Conservation (phyloP, 2,888 invertebrate genomes). For the Pyrgus malvae region DNA sequence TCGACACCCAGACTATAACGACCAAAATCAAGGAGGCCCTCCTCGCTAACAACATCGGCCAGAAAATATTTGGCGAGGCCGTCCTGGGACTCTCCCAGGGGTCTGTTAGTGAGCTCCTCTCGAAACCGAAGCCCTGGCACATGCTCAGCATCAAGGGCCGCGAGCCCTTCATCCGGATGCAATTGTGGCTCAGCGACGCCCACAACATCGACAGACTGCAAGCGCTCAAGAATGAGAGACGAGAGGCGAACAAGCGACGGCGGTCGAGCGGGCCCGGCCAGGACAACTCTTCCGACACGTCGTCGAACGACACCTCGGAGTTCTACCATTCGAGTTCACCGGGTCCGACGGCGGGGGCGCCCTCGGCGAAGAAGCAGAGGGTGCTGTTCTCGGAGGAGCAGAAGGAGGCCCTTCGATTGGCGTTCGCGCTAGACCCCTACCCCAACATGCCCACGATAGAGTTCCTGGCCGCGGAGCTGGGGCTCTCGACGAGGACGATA, state of each 20-base stretch:
- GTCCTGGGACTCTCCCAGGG: slow-evolving; percentile 98
- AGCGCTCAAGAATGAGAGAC: slow-evolving; percentile 93
- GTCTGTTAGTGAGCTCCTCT: slow-evolving; percentile 97
- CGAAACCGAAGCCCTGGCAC: slow-evolving; percentile 99
- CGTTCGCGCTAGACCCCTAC: slow-evolving; percentile 98
- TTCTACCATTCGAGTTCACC: slow-evolving; percentile 93
- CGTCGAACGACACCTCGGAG: slow-evolving; percentile 93
- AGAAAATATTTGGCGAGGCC: slow-evolving; percentile 99
- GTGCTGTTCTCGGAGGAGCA: slow-evolving; percentile 99
- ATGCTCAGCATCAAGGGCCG: slow-evolving; percentile 99
- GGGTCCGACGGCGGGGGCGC: slow-evolving; percentile 87
- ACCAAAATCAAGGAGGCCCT: slow-evolving; percentile 98
- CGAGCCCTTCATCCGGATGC: slow-evolving; percentile 98
- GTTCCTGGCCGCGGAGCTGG: slow-evolving; percentile 94
- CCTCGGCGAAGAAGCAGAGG: slow-evolving; percentile 96
- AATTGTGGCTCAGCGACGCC: slow-evolving; percentile 97
- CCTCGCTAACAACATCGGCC: slow-evolving; percentile 97
- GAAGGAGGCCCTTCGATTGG: slow-evolving; percentile 96
- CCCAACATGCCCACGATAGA: slow-evolving; percentile 98
- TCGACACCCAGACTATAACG: slow-evolving; percentile 97
- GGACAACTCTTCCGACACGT: slow-evolving; percentile 93
- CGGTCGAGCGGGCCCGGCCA: slow-evolving; percentile 91
- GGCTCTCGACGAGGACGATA: slow-evolving; percentile 96
- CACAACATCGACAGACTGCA: slow-evolving; percentile 97
- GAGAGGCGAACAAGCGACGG: slow-evolving; percentile 95